A percentile compares a stretch with the other conserved stretches of the same genome.
Conservation (phyloP, 1,140 invertebrate species). For the Halotydeus destructor region DNA sequence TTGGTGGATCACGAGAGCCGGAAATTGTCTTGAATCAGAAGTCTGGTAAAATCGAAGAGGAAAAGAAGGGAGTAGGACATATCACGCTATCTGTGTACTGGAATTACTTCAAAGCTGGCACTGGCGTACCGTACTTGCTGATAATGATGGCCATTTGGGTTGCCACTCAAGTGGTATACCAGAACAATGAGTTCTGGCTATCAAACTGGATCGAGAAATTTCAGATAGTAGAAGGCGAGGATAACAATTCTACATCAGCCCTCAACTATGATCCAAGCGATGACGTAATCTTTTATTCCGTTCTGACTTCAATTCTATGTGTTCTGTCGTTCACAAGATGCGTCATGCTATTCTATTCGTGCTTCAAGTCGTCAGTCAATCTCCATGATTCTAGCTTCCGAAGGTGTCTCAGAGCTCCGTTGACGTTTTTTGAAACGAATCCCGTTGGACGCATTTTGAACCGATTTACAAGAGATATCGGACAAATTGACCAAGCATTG, state of each 20-base stretch:
- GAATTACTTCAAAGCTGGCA: conserved; percentile 16
- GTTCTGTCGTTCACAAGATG: conserved; percentile 31
- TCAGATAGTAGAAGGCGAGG: too few relatives aligned
- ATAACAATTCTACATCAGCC: background rate
- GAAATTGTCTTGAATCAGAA: too few relatives aligned
- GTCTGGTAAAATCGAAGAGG: conserved; percentile 12
- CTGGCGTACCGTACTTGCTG: conserved; percentile 11
- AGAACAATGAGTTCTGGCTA: conserved; percentile 19
- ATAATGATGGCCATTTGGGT: conserved; percentile 11
- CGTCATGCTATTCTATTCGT: conserved; percentile 47
- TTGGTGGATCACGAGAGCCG: too few relatives aligned
- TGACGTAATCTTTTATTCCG: conserved; percentile 19
- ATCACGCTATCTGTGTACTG: conserved; percentile 14
- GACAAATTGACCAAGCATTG: conserved; percentile 25
- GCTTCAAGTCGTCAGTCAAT: conserved; percentile 49
- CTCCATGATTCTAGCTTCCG: conserved; percentile 64
- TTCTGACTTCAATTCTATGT: conserved; percentile 22
- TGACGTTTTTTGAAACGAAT: conserved; percentile 72
- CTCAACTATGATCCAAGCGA: background rate
- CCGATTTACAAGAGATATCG: conserved; percentile 16
- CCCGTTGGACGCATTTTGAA: conserved; percentile 30
- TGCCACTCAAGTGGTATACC: conserved; percentile 18
- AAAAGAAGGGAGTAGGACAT: conserved; percentile 14
- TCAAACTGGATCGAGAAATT: conserved; percentile 15
- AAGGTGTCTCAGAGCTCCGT: conserved; percentile 51